These are phyloP conservation scores for Odontamblyopus rebecca DNA, from an alignment of 2,797 vertebrate species.

Conservation along the genomic window DNA sequence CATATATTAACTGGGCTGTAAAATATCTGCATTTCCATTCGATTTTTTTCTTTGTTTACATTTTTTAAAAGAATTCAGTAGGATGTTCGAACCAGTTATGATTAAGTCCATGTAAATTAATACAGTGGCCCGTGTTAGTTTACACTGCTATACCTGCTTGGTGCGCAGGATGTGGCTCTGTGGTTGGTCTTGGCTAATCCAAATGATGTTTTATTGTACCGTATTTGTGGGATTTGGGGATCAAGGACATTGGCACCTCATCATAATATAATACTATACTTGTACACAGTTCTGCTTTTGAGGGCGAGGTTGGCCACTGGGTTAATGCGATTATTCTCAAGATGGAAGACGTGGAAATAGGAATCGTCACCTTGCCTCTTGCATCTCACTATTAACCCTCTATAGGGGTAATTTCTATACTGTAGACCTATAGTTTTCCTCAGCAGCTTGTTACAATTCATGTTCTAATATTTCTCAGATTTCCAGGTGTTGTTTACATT, in stretches of 20 bases:
- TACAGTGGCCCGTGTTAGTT: conserved; percentile 25
- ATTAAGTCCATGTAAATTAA: too few species aligned
- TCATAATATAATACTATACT: background rate
- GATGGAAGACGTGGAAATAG: background rate
- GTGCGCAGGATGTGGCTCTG: conserved; percentile 1
- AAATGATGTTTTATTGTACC: background rate
- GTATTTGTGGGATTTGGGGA: conserved; percentile 10
- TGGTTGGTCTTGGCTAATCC: conserved; percentile 1
- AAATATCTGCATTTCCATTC: too few species aligned
- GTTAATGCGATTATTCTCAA: conserved; percentile 2
- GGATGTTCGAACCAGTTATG: too few species aligned
- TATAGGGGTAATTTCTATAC: background rate
- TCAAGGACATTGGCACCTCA: background rate
- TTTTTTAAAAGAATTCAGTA: too few species aligned
- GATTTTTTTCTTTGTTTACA: too few species aligned
- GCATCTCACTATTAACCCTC: background rate
- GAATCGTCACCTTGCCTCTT: background rate
- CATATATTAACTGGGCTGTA: too few species aligned
- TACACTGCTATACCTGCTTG: conserved; percentile 12
- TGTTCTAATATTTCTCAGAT: background rate
- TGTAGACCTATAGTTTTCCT: background rate
- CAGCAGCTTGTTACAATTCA: too few species aligned
- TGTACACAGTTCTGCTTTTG: background rate
- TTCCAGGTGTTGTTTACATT: too few species aligned
- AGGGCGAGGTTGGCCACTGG: background rate